Percentiles rank a stretch among this genome's conserved stretches.
phyloP scores from a whole-genome alignment of 2,797 vertebrate species.

The Falco cherrug region DNA sequence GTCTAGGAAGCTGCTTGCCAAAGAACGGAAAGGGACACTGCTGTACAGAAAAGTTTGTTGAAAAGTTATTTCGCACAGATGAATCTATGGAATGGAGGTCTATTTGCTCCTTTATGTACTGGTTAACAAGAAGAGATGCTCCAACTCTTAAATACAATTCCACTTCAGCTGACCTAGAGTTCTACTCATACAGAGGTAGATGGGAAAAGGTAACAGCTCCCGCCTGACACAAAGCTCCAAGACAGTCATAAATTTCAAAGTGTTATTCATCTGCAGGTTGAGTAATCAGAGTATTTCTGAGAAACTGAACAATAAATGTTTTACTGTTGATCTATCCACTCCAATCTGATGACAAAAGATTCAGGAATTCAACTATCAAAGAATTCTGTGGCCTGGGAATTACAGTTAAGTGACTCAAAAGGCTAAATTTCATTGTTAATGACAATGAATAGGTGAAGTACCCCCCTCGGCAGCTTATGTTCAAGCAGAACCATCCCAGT shows the following conservation, averaged over 20 bases:
- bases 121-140: background rate
- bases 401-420: background rate
- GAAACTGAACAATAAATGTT: background rate
- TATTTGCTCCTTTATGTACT: background rate
- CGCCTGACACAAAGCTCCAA: background rate
- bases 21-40: background rate
- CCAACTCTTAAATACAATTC: background rate
- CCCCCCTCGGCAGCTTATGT: background rate
- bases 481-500: background rate
- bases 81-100: background rate
- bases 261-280: background rate
- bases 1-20: background rate
- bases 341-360: background rate
- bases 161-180: background rate
- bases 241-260: background rate
- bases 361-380: background rate
- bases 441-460: background rate
- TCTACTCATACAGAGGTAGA: background rate
- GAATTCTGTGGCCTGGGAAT: background rate
- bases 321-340: conserved; percentile 1
- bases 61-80: background rate
- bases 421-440: background rate
- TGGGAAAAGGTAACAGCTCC: background rate
- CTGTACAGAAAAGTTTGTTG: background rate
- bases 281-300: background rate